Evolutionary conservation across 2,797 vertebrate species (phyloP).

Genomic region (Cuculus canorus): DNA sequence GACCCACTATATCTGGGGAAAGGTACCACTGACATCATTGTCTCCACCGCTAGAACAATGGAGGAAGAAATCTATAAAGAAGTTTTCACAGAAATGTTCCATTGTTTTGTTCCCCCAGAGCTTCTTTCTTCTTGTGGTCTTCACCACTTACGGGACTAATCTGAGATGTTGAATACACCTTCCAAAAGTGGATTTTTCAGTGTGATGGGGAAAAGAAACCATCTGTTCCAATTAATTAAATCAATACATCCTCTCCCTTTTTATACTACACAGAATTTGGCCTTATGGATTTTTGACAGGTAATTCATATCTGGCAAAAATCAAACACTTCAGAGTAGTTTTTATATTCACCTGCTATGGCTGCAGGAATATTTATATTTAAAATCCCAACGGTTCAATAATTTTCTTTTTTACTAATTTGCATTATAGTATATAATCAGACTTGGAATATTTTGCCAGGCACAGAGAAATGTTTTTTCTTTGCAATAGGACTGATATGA

Average conservation of each 20-base stretch:
- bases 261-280: not conserved
- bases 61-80: not conserved
- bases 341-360: not conserved
- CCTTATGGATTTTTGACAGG: not conserved
- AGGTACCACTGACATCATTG: not conserved
- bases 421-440: not conserved
- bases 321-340: not conserved
- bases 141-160: not conserved
- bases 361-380: not conserved
- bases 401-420: not conserved
- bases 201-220: not conserved
- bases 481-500: not conserved
- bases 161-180: not conserved
- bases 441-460: not conserved
- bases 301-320: not conserved
- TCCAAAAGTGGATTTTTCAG: not conserved
- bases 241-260: not conserved
- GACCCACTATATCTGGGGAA: not conserved
- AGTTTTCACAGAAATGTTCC: fast-evolving
- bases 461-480: not conserved
- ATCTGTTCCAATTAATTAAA: not conserved
- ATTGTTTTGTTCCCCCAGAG: not conserved
- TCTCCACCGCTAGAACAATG: not conserved
- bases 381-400: not conserved
- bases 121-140: not conserved